A percentile compares a stretch with the other conserved stretches of the same genome.
Evolutionary conservation across 2,113 vertebrate species (phyloP).

Genomic region (Microtus oregoni): DNA sequence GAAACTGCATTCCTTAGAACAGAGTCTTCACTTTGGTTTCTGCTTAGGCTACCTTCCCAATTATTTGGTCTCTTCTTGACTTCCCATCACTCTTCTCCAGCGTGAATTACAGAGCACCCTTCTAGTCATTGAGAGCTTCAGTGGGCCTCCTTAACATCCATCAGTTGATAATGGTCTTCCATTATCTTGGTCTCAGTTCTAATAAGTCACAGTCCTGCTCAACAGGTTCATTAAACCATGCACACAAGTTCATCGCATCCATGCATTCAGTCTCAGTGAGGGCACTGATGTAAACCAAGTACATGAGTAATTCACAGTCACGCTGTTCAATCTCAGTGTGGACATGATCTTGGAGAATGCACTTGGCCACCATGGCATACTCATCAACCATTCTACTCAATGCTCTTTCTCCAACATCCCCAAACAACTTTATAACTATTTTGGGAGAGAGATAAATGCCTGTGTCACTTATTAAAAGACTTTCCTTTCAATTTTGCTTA

Average conservation of each 20-base stretch:
- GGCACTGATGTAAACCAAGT: no score
- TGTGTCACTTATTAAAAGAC: neutral
- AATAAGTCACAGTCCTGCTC: neutral
- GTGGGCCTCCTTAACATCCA: neutral
- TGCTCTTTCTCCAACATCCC: neutral
- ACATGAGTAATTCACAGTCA: no score
- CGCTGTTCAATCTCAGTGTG: no score
- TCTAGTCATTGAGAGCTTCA: neutral
- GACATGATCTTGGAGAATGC: neutral
- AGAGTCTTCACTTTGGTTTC: neutral
- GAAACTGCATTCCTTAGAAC: neutral
- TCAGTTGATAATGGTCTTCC: neutral
- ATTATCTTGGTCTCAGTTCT: neutral
- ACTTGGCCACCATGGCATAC: neutral
- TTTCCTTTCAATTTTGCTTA: neutral
- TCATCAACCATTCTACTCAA: neutral
- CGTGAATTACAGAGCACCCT: neutral
- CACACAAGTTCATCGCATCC: neutral
- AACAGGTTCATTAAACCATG: neutral
- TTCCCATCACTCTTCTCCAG: neutral
- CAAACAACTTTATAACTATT: neutral
- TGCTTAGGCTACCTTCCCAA: neutral
- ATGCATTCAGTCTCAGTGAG: neutral
- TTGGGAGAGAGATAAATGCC: neutral
- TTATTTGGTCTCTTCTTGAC: no score